Base-by-base conservation (phyloP, 2,113 vertebrate species). In the Otolemur garnettii region DNA sequence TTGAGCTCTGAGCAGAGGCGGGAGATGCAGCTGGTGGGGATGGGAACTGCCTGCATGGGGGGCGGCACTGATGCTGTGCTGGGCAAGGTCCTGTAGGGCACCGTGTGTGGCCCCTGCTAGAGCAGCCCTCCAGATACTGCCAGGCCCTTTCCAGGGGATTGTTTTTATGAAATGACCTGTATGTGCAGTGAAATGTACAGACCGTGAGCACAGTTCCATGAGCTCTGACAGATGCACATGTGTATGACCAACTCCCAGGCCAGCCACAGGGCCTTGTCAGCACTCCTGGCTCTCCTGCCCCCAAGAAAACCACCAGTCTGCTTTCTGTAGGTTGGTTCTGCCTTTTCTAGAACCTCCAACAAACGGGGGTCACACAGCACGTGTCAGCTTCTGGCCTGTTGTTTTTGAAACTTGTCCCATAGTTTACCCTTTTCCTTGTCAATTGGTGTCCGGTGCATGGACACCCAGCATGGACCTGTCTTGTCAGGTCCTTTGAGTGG, bases 311-410 rank as follows among this genome's bases (percentile, higher is more conserved):
- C n/a, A 0, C 19, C 0, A 0, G 15, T 35, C 50, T 17, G 53
- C 12, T 9, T 33, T 28, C 50, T 1, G 33, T 30, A n/a, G 4
- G n/a, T 2, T 3, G 87, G 59, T 15, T 42, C 28, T 13, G 1
- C 62, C 10, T 4, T 7, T 30, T 10, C 80, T 1, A 14, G 72
- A 60, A 19, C 17, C 4, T 19, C 42, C 14, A 2, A 7, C 1
- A 5, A 9, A 3, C 0, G 21, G 45, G 45, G 5, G 1, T 17
- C 5, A 0, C 0, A 4, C 5, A 0, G 60, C n/a, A 1, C 0
- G 28, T 0, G 0, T 33, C 79, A 4, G 35, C 3, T 6, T 24
- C 79, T 5, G 68, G 45, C 60, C 8, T 7, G 21, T 3, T 9
- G 22, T 11, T n/a, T 21, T 7, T 4, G 19, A 35, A 42, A 10